Percentiles rank a stretch among this genome's conserved stretches.
Evolutionary conservation across 2,797 vertebrate species (phyloP).

Genomic region (Bufotes viridis): DNA sequence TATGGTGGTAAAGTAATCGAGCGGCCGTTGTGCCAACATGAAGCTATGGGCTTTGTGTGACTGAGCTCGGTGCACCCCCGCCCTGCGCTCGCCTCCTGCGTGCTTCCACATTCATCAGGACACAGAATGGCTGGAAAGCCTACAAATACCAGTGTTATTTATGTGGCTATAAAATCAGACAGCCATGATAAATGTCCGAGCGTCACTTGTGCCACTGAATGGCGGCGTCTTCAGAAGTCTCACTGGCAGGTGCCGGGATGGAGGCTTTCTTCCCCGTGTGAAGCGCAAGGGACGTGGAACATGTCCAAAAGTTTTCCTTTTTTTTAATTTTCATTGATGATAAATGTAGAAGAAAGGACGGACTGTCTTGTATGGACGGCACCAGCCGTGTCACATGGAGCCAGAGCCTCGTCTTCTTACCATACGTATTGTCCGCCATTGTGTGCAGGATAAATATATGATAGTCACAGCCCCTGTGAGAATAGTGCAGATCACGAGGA

Average conservation of each 20-base stretch:
- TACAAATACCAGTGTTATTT: constrained; percentile 50
- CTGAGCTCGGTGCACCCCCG: not conserved
- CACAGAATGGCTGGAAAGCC: constrained; percentile 25
- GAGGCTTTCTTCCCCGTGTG: constrained; percentile 15
- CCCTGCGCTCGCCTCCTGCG: not conserved
- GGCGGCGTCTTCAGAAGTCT: not conserved
- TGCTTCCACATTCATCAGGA: constrained; percentile 31
- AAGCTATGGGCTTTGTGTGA: no score
- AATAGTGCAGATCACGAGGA: no score
- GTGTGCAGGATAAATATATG: no score
- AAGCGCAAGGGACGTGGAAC: not conserved
- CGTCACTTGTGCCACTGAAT: constrained; percentile 27
- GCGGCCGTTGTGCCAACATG: no score
- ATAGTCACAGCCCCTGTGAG: no score
- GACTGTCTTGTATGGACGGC: not conserved
- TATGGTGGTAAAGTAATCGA: not conserved
- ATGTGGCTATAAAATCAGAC: constrained; percentile 49
- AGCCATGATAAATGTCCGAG: not conserved
- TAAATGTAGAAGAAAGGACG: constrained; percentile 2
- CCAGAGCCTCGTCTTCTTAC: not conserved
- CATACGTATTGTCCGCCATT: no score
- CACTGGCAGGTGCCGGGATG: constrained; percentile 16
- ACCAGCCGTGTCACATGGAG: not conserved
- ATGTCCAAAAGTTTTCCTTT: not conserved
- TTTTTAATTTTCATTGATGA: not conserved